Evolutionary conservation across 2,888 invertebrate species (phyloP), one percentile per base, ranked within the genome.

Genomic region (Protophormia terraenovae): DNA sequence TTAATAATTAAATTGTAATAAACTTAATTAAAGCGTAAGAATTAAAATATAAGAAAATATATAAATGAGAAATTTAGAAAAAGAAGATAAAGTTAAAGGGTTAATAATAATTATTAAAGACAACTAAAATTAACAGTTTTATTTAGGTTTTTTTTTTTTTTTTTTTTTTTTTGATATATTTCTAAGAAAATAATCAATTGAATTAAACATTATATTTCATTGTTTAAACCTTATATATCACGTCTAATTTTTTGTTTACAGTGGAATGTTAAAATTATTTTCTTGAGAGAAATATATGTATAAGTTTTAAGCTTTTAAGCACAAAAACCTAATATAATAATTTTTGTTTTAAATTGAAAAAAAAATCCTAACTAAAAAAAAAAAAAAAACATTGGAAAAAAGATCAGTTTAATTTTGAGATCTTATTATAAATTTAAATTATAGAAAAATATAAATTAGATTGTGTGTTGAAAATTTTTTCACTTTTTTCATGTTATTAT

Each of bases 381-480:
- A 38, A 19, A 29, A 12, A 2, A 10, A 45, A 45, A 45, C 58
- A n/a, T 27, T 35, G 55, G 24, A 32, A 55, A 73, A 53, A 69
- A 32, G 35, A 41, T 64, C 69, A 45, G 12, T 50, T 82, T 32
- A 79, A 84, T 75, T 75, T 75, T 84, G 84, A 79, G 83, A 84
- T 84, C 84, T 84, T 79, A 53, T 64, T 71, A 69, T 66, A 41
- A 81, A 79, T 83, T 69, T 38, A 12, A 22, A 16, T 45, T 1
- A 16, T 16, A 2, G 10, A 32, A 60, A 58, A 50, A 79, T 60
- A 60, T 72, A 81, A 86, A 69, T 81, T 83, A 78, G 53, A 85
- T 87, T 86, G 87, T 86, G 83, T 82, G 85, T 82, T 82, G 47
- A 82, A 86, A 86, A 69, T 75, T 76, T 83, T 86, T 86, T 84